Percentiles rank a stretch among this genome's conserved stretches.
These are phyloP conservation scores for Drosophila setifemur DNA, from an alignment of 1,140 invertebrate species.

Conservation along the genomic window DNA sequence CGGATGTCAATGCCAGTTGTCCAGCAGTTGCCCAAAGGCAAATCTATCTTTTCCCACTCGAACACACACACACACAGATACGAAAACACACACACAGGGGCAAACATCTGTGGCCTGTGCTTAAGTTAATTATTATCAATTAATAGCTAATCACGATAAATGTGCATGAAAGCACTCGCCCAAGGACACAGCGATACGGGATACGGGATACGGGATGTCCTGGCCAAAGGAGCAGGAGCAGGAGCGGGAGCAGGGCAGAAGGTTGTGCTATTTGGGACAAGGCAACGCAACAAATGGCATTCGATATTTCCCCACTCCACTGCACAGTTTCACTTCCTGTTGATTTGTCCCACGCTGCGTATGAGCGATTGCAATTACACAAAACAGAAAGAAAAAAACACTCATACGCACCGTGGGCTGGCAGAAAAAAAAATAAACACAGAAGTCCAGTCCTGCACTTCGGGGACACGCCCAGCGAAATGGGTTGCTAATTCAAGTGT, in stretches of 20 bases:
- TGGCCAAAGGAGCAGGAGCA: not conserved
- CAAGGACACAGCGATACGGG: constrained; percentile 25
- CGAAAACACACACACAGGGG: not conserved
- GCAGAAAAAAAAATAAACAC: not conserved
- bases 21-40: no score
- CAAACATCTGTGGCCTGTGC: constrained; percentile 66
- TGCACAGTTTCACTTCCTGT: constrained; percentile 42
- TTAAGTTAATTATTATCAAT: constrained; percentile 81
- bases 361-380: constrained; percentile 65
- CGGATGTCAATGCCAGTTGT: constrained; percentile 5
- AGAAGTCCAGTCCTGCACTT: no score
- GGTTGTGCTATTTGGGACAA: not conserved
- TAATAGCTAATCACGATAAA: constrained; percentile 80
- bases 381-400: no score
- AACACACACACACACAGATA: not conserved
- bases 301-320: not conserved
- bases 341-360: constrained; percentile 71
- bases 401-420: constrained; percentile 51
- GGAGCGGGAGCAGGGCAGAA: not conserved
- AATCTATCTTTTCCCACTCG: not conserved
- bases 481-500: no score
- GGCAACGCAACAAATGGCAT: constrained; percentile 59
- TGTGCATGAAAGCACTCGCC: constrained; percentile 66
- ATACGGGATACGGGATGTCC: not conserved
- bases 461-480: no score